These are phyloP conservation scores for Oscheius sp. DNA, from an alignment of 2,888 invertebrate species.

Conservation along the genomic window DNA sequence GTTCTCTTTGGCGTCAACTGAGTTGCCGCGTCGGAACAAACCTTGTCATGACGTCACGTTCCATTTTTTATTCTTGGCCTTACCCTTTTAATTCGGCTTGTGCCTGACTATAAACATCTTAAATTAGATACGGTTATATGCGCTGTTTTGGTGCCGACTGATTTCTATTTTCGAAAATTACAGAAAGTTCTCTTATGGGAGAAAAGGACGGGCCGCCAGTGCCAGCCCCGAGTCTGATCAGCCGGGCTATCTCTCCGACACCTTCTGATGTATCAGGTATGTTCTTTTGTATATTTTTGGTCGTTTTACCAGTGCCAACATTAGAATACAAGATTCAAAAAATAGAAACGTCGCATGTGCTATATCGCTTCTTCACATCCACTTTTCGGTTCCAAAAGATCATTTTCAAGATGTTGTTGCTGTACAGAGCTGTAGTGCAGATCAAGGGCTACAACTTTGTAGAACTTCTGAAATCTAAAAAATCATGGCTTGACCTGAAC, in stretches of 20 bases:
- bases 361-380: too few species aligned
- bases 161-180: too few species aligned
- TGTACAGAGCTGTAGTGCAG: too few species aligned
- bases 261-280: slow-evolving; percentile 25
- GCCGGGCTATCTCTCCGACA: slow-evolving; percentile 5
- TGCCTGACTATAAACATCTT: background rate
- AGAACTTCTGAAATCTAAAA: background rate
- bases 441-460: too few species aligned
- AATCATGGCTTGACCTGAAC: background rate
- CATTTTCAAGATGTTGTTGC: background rate
- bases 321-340: too few species aligned
- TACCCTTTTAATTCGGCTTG: background rate
- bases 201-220: slow-evolving; percentile 19
- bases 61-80: background rate
- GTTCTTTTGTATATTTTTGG: background rate
- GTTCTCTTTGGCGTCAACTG: background rate
- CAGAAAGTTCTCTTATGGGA: slow-evolving; percentile 15
- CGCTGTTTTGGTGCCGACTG: background rate
- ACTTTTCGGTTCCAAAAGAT: too few species aligned
- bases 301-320: background rate
- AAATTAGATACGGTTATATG: background rate
- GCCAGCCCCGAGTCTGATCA: background rate
- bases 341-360: too few species aligned
- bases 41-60: slow-evolving; percentile 4
- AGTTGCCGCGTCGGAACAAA: slow-evolving; percentile 12